Evolutionary conservation across 2,888 invertebrate species (phyloP), one percentile per base, ranked within the genome.

Genomic region (Temnothorax unifasciatus): DNA sequence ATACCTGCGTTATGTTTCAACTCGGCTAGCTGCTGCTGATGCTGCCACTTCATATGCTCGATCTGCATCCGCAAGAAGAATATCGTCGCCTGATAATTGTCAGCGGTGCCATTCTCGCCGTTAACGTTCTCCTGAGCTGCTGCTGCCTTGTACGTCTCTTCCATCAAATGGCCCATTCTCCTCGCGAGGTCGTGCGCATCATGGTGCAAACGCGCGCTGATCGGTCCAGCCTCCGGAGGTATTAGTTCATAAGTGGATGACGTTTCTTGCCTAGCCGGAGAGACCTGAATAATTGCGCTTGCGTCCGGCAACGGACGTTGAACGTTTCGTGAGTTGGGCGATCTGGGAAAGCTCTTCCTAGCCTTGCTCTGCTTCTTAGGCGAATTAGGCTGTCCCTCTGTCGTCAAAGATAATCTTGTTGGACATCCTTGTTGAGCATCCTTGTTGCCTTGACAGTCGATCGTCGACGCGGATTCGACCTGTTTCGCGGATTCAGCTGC

Each of bases 21-120:
- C 91, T 98, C 98, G 0, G 96, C 95, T 2, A 98, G 92, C 94
- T 98, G 97, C 90, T 97, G 97, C 83, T 96, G 96, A 91, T 98
- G 97, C 61, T 96, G 95, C 96, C 97, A 97, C 89, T 96, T 96
- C 86, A 96, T 93, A 73, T 96, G 96, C 92, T 98, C 98, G 71
- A 97, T 95, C 94, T 97, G 97, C 88, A 97, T 92, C 90, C 96
- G 96, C 6, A 97, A 94, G 4, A 95, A 94, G 38, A 96, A 95
- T 76, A 97, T 94, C 57, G 96, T 96, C 0, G 97, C 96, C 92
- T 97, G 96, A 11, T 95, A 94, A 71, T 91, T 92, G n/a, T 93
- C 93, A 0, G 88, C 82, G 3, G 89, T 83, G 50, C 87, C 66
- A 21, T 76, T 73, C 82, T 92, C 74, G 85, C 87, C 47, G 86